These are phyloP conservation scores for Oncorhynchus nerka DNA, from an alignment of 2,113 vertebrate species.

Conservation along the genomic window DNA sequence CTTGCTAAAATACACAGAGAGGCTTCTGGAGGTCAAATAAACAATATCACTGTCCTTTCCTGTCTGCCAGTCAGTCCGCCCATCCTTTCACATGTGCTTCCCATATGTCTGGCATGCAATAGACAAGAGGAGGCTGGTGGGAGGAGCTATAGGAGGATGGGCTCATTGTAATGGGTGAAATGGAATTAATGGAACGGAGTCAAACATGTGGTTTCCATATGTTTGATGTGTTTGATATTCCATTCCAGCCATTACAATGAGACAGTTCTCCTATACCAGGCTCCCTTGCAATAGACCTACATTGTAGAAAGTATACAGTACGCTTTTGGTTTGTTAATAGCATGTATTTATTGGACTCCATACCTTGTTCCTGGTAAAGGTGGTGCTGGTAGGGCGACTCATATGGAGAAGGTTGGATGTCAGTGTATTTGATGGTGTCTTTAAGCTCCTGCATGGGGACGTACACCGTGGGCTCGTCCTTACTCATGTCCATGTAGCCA, in stretches of 20 bases:
- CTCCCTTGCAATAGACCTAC: not conserved
- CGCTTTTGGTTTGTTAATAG: not conserved
- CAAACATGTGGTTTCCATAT: too few species aligned
- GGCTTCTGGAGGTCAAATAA: not conserved
- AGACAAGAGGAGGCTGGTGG: too few species aligned
- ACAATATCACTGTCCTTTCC: not conserved
- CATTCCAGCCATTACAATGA: too few species aligned
- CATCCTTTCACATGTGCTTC: not conserved
- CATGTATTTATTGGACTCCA: not conserved
- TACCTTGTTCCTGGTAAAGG: conserved; percentile 82
- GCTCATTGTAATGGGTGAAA: too few species aligned
- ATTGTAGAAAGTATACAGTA: not conserved
- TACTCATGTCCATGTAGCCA: conserved; percentile 99
- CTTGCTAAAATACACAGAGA: not conserved
- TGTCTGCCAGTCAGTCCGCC: not conserved
- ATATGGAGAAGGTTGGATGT: conserved; percentile 89
- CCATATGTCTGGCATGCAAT: not conserved
- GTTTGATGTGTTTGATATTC: too few species aligned
- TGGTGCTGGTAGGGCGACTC: conserved; percentile 88
- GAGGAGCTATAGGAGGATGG: too few species aligned
- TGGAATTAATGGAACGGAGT: too few species aligned
- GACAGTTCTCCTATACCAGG: too few species aligned
- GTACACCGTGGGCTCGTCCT: conserved; percentile 88
- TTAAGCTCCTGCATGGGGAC: conserved; percentile 94
- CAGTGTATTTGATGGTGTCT: conserved; percentile 88